Evolutionary conservation across 92 coral and sea anemone species (phyloP).

Genomic region (Phymanthus crucifer): DNA sequence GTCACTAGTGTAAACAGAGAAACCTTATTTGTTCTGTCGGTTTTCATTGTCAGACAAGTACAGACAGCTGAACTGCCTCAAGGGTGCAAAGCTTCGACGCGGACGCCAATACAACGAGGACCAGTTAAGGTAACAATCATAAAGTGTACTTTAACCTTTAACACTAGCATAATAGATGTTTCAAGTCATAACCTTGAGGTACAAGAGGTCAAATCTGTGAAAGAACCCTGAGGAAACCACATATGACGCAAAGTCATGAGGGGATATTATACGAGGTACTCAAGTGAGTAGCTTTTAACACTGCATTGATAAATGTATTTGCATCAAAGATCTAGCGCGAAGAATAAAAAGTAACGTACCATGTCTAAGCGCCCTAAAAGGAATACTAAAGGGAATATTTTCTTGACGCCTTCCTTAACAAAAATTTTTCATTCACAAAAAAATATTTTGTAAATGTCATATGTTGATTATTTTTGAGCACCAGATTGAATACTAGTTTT

Average conservation of each 20-base stretch:
- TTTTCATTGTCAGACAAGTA: constrained; percentile 1
- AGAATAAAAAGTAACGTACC: background rate
- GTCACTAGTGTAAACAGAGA: background rate
- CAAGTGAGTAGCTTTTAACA: background rate
- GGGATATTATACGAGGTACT: background rate
- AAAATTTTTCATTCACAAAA: too few relatives aligned
- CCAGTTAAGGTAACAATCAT: background rate
- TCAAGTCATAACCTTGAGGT: background rate
- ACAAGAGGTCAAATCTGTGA: background rate
- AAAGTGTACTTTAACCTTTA: background rate
- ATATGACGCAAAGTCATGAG: background rate
- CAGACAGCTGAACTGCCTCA: background rate
- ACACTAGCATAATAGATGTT: background rate
- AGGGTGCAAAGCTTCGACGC: background rate
- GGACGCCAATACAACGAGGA: background rate
- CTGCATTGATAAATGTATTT: background rate
- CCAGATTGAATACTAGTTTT: background rate
- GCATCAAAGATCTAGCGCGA: background rate
- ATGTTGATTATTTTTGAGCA: background rate
- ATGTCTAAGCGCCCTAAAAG: background rate
- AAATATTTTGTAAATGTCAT: background rate
- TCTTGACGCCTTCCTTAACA: too few relatives aligned
- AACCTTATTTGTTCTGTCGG: background rate
- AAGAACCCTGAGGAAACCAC: background rate
- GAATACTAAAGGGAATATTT: background rate